These are phyloP conservation scores for Laodelphax striatellus DNA, from an alignment of 1,140 invertebrate genomes.

Conservation along the genomic window DNA sequence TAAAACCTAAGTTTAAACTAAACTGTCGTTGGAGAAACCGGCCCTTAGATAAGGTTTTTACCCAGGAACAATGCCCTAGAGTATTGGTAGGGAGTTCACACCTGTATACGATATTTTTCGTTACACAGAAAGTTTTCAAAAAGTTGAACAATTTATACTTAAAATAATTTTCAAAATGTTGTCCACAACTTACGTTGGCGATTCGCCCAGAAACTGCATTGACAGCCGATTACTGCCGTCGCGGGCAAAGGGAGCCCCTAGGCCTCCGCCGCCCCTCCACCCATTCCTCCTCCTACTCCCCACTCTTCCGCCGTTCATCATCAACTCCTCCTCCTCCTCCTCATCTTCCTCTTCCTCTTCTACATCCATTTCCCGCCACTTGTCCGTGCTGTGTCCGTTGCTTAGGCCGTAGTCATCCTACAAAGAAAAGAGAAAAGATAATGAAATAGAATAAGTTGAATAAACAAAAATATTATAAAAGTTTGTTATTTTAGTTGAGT, in stretches of 20 bases:
- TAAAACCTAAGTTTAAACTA: too few relatives aligned
- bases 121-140: too few relatives aligned
- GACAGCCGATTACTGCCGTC: constrained; percentile 71
- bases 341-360: constrained; percentile 8
- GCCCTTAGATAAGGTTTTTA: too few relatives aligned
- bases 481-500: too few relatives aligned
- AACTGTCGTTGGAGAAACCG: too few relatives aligned
- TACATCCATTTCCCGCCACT: constrained; percentile 20
- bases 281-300: background rate
- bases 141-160: too few relatives aligned
- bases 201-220: constrained; percentile 70
- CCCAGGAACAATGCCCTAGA: too few relatives aligned
- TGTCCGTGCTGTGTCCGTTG: constrained; percentile 16
- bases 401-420: background rate
- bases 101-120: too few relatives aligned
- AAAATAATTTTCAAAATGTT: background rate
- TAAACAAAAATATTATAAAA: too few relatives aligned
- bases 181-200: constrained; percentile 38
- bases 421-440: background rate
- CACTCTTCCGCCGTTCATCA: constrained; percentile 7
- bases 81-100: too few relatives aligned
- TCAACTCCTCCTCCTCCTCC: background rate
- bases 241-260: constrained; percentile 22
- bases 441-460: too few relatives aligned
- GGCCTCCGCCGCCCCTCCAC: background rate